Percentiles rank a stretch among this genome's conserved stretches.
phyloP scores from a whole-genome alignment of 1,140 invertebrate genomes.

The Eulimnadia texana region DNA sequence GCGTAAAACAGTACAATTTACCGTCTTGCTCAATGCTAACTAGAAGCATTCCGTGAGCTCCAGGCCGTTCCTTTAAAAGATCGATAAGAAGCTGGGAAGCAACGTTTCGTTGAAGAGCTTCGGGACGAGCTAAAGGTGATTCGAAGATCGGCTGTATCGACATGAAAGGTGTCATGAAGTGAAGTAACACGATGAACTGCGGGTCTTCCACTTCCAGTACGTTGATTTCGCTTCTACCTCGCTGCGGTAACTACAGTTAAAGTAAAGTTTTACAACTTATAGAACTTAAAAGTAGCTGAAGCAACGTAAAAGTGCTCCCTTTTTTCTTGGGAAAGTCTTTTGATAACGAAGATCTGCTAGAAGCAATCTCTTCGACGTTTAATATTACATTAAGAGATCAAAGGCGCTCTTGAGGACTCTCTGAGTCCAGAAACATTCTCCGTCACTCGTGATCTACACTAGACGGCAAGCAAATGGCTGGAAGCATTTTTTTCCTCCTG shows the following conservation, averaged over 20 bases:
- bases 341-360: no score
- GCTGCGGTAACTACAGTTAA: conserved; percentile 26
- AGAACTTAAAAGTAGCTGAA: not conserved
- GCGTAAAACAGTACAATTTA: no score
- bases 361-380: no score
- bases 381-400: no score
- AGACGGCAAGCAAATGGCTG: no score
- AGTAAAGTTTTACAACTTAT: not conserved
- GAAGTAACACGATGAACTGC: conserved; percentile 58
- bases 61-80: conserved; percentile 49
- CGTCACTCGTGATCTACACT: no score
- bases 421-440: no score
- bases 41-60: conserved; percentile 61
- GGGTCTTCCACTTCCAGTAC: conserved; percentile 73
- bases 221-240: conserved; percentile 36
- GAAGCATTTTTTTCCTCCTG: no score
- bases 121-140: conserved; percentile 57
- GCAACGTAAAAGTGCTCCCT: not conserved
- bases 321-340: no score
- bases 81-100: conserved; percentile 61
- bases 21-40: conserved; percentile 75
- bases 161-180: conserved; percentile 72
- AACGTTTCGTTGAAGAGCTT: conserved; percentile 56
- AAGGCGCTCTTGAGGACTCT: no score
- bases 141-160: conserved; percentile 66